A percentile compares a stretch with the other conserved stretches of the same genome.
phyloP scores from a whole-genome alignment of 2,113 vertebrate genomes.

The Atractosteus spatula region DNA sequence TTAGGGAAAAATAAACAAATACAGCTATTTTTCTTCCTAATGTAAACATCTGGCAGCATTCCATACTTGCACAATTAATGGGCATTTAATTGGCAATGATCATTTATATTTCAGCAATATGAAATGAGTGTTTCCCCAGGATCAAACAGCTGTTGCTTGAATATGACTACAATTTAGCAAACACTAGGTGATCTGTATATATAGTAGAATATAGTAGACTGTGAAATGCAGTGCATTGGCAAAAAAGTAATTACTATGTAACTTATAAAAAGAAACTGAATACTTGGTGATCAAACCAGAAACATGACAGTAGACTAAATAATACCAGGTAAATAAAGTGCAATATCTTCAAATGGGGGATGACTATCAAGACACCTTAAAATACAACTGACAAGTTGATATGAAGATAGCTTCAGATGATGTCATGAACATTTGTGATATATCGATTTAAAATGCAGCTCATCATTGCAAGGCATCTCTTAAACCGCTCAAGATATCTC shows the following conservation, averaged over 20 bases:
- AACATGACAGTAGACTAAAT: no score
- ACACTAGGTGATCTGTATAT: conserved; percentile 77
- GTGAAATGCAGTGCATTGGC: conserved; percentile 21
- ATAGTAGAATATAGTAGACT: conserved; percentile 53
- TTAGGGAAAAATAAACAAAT: conserved; percentile 73
- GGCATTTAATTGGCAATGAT: conserved; percentile 98
- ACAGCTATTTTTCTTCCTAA: conserved; percentile 85
- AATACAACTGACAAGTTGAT: no score
- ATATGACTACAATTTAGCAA: conserved; percentile 79
- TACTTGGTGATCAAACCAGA: no score
- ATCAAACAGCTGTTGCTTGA: conserved; percentile 91
- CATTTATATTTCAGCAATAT: conserved; percentile 90
- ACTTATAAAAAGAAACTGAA: no score
- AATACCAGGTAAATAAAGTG: no score
- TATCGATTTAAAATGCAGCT: no score
- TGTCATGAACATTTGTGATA: no score
- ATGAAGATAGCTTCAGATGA: no score
- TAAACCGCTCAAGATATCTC: no score
- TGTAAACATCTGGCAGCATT: conserved; percentile 95
- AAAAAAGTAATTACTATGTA: not conserved
- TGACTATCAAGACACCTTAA: no score
- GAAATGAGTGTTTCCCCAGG: conserved; percentile 83
- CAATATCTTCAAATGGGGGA: no score
- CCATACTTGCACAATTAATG: conserved; percentile 95
- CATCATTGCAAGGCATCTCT: no score